Base-by-base conservation (phyloP, 1,140 invertebrate genomes). In the Lycorma delicatula region DNA sequence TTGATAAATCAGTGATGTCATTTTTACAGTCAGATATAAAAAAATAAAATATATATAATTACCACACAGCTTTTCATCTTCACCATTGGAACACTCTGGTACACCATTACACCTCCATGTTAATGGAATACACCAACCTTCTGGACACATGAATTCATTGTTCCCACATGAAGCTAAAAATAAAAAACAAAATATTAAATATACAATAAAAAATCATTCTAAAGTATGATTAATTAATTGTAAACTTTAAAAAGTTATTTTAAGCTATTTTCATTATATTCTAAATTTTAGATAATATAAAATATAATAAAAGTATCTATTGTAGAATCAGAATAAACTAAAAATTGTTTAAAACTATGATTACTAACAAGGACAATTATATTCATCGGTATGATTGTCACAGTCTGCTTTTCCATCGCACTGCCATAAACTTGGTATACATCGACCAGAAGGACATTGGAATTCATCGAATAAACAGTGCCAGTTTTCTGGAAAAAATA, bases 351-450 rank as follows among this genome's bases (percentile, higher is more conserved):
- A 27, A 50, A 53, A 29, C 3, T 13, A 31, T n/a, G n/a, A 7
- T n/a, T n/a, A n/a, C 60, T 65, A 59, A 68, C 66, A 58, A 44
- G 65, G 71, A 63, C 81, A 83, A 29, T 76, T 76, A 22, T 74
- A 71, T 69, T 87, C 86, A 66, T 88, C 86, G 3, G 72, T 72
- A 54, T 77, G 76, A 63, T 81, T 77, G 12, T 75, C 72, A 68
- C 86, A 88, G 53, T 87, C 83, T n/a, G 78, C 69, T 12, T 77
- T 77, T 3, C 81, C 79, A 66, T 89, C 80, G 69, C 85, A 87
- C 59, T 74, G 74, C 79, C 78, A 81, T 1, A 77, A 58, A 1
- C 71, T 61, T 34, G 80, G 81, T 34, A 83, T 77, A 63, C 81
- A 83, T 29, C 77, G 72, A 48, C 71, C 73, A 65, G 51, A 54